Conservation (phyloP, 2,113 vertebrate species). For the Eulemur rufifrons region DNA sequence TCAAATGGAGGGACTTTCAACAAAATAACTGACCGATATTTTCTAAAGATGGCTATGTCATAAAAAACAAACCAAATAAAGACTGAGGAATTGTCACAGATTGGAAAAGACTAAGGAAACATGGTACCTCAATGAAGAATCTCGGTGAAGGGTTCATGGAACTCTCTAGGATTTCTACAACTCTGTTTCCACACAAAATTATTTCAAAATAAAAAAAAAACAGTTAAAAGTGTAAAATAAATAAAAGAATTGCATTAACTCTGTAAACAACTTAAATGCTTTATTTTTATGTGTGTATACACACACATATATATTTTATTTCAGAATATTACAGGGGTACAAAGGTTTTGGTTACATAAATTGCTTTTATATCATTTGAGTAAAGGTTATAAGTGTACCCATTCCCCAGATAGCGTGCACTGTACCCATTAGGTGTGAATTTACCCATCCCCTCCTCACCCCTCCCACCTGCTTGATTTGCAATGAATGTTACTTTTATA, state of each 20-base stretch:
- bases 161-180: not conserved
- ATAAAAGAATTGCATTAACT: not conserved
- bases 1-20: not conserved
- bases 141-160: not conserved
- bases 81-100: not conserved
- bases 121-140: not conserved
- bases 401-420: no score
- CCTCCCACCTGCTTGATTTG: no score
- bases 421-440: no score
- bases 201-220: not conserved
- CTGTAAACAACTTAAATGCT: not conserved
- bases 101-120: not conserved
- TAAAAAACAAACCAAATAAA: not conserved
- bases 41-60: not conserved
- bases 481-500: no score
- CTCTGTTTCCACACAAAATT: not conserved
- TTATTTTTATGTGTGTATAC: not conserved
- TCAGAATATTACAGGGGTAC: no score
- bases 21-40: not conserved
- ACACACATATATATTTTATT: no score
- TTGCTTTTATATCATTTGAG: no score
- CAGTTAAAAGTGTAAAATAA: not conserved
- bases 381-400: no score
- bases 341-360: no score
- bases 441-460: no score